Evolutionary conservation across 2,797 vertebrate species (phyloP).

Genomic region (Scarus forsteni): DNA sequence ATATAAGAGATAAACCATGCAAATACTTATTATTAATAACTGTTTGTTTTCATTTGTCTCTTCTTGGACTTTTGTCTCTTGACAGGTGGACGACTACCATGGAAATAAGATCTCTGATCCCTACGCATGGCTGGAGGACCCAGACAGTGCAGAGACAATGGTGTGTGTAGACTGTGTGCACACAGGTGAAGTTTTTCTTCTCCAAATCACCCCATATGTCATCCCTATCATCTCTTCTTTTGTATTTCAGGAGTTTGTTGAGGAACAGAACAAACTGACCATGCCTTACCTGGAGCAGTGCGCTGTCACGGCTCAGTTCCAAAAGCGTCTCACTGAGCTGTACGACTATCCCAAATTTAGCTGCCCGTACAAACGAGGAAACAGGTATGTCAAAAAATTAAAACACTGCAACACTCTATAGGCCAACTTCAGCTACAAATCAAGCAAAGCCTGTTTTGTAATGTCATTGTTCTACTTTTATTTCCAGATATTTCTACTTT

Average conservation of each 20-base stretch:
- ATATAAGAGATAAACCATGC: no score
- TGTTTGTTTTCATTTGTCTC: background rate
- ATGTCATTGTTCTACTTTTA: background rate
- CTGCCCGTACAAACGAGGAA: constrained; percentile 86
- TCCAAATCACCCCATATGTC: background rate
- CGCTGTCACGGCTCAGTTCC: constrained; percentile 69
- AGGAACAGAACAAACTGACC: constrained; percentile 83
- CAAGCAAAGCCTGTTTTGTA: background rate
- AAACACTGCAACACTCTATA: background rate
- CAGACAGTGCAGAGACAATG: constrained; percentile 78
- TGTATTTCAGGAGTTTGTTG: constrained; percentile 80
- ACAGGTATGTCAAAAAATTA: constrained; percentile 56
- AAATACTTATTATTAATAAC: no score
- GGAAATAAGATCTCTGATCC: constrained; percentile 79
- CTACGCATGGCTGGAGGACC: constrained; percentile 83
- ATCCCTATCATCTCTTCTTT: background rate
- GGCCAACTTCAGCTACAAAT: background rate
- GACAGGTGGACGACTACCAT: constrained; percentile 82
- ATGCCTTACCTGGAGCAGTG: constrained; percentile 84
- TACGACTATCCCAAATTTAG: constrained; percentile 87
- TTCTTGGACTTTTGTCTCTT: background rate
- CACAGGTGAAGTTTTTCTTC: background rate
- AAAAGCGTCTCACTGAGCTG: constrained; percentile 83
- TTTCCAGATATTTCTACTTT: constrained; percentile 83
- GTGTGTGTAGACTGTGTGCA: constrained; percentile 38